Conservation (phyloP, 2,888 invertebrate genomes). For the Cheilosia impressa region DNA sequence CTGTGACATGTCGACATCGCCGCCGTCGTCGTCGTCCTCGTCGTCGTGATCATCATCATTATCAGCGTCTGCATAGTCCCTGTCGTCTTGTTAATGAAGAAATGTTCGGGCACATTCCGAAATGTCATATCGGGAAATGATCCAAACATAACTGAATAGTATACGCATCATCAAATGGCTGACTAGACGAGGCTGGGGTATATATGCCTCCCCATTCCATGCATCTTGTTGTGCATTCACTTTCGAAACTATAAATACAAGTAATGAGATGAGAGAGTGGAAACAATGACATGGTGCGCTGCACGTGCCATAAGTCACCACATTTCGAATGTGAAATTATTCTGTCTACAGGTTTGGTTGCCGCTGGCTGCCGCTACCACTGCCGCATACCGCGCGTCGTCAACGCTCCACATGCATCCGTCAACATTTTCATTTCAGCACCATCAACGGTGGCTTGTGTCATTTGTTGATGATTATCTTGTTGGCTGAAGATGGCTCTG, state of each 20-base stretch:
- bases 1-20: constrained; percentile 58
- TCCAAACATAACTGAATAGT: constrained; percentile 70
- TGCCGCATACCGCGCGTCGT: constrained; percentile 2
- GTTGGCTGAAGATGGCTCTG: constrained; percentile 8
- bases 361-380: background rate
- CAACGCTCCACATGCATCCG: constrained; percentile 57
- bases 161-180: constrained; percentile 59
- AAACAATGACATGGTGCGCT: constrained; percentile 74
- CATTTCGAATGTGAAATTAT: constrained; percentile 74
- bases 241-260: constrained; percentile 69
- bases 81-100: constrained; percentile 68
- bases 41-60: background rate
- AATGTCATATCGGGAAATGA: constrained; percentile 71
- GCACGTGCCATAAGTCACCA: constrained; percentile 73
- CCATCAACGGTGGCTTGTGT: constrained; percentile 62
- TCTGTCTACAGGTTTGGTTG: constrained; percentile 59
- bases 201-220: background rate
- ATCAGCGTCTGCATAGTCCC: constrained; percentile 6
- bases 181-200: constrained; percentile 10
- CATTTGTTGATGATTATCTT: constrained; percentile 61
- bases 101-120: constrained; percentile 71
- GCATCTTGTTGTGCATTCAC: constrained; percentile 33
- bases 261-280: constrained; percentile 74
- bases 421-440: constrained; percentile 66
- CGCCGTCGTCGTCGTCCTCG: background rate